phyloP scores from a whole-genome alignment of 2,888 invertebrate genomes.

The Mesorhabditis spiculigera region DNA sequence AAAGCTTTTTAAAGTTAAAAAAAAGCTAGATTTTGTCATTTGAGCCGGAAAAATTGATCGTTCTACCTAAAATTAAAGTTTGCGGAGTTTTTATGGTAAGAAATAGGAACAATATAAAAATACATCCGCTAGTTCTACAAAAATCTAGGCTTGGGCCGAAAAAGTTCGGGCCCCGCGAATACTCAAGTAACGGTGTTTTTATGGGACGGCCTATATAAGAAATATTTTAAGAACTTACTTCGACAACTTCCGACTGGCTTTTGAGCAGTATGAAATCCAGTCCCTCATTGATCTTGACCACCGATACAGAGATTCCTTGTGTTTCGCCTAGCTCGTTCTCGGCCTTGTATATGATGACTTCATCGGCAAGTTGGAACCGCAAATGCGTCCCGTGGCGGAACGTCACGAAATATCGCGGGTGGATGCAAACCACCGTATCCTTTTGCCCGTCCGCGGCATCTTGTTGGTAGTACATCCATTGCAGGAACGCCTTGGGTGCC shows the following conservation, averaged over 20 bases:
- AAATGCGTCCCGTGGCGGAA: slow-evolving; percentile 14
- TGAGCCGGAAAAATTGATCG: too few relatives aligned
- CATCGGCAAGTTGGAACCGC: slow-evolving; percentile 9
- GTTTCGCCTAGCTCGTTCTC: slow-evolving; percentile 19
- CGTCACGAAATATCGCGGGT: slow-evolving; percentile 13
- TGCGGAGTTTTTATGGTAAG: too few relatives aligned
- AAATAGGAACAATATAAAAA: too few relatives aligned
- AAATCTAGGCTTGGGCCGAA: too few relatives aligned
- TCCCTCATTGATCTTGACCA: slow-evolving; percentile 25
- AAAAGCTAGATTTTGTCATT: too few relatives aligned
- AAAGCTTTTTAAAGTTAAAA: too few relatives aligned
- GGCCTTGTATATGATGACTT: slow-evolving; percentile 15
- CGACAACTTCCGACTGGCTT: slow-evolving; percentile 24
- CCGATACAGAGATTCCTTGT: slow-evolving; percentile 17
- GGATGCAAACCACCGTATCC: slow-evolving; percentile 14
- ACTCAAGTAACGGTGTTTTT: too few relatives aligned
- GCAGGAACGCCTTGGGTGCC: slow-evolving; percentile 9
- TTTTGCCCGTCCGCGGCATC: slow-evolving; percentile 9
- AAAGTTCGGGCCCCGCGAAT: too few relatives aligned
- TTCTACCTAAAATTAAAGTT: too few relatives aligned
- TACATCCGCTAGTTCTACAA: too few relatives aligned
- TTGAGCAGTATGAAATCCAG: slow-evolving; percentile 26
- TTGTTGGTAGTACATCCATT: slow-evolving; percentile 15
- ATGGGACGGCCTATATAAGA: too few relatives aligned
- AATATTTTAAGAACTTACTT: slow-evolving; percentile 14